These are phyloP conservation scores for Protonemura montana DNA, from an alignment of 2,888 invertebrate species.

Conservation along the genomic window DNA sequence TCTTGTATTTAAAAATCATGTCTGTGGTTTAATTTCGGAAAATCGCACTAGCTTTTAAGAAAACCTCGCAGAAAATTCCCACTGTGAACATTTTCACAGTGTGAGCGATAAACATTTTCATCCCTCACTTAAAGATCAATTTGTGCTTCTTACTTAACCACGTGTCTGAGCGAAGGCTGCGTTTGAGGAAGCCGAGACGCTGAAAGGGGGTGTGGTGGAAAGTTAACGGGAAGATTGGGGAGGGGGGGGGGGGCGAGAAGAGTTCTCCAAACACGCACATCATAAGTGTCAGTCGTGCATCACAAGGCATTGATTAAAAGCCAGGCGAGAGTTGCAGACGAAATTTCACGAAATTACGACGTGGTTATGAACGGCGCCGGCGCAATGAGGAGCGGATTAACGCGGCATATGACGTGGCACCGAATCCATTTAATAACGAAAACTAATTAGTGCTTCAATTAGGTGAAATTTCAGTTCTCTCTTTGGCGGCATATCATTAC, in stretches of 20 bases:
- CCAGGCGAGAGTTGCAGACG: background rate
- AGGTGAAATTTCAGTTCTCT: background rate
- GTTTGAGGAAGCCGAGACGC: background rate
- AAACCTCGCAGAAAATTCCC: background rate
- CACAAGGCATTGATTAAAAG: background rate
- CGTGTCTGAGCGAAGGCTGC: background rate
- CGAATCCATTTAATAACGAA: background rate
- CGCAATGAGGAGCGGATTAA: background rate
- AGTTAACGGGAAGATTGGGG: background rate
- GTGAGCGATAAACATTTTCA: constrained; percentile 4
- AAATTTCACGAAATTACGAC: background rate
- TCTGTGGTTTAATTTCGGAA: background rate
- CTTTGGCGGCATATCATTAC: background rate
- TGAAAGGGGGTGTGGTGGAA: background rate
- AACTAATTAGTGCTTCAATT: background rate
- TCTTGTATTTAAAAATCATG: background rate
- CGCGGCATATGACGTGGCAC: background rate
- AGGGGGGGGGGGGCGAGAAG: background rate
- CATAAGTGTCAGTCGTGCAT: constrained; percentile 7
- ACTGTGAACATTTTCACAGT: background rate
- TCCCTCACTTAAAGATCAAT: background rate
- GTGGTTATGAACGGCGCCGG: too few relatives aligned
- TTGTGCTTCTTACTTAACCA: background rate
- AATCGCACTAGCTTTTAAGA: background rate
- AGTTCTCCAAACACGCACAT: background rate